Evolutionary conservation across 2,888 invertebrate genomes (phyloP), one percentile per base, ranked within the genome.

Genomic region (Helleia helle): DNA sequence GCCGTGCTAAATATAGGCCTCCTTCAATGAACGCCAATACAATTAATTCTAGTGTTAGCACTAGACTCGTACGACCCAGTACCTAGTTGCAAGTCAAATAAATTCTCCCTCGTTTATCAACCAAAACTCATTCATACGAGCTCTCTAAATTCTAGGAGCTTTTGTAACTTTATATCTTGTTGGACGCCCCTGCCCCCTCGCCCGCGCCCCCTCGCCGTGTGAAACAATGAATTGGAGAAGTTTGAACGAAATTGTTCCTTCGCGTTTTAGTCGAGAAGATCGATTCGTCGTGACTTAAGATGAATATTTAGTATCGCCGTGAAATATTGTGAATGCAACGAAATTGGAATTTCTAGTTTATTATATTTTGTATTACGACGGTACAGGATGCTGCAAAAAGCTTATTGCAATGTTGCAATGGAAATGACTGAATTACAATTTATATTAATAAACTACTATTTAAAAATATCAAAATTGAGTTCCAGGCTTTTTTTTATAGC

Each of bases 141-240:
- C 18, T 26, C 14, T 34, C 9, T n/a, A 37, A 27, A 13, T 29
- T 15, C 6, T 29, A 15, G 14, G 28, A 42, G 40, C 40, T 31
- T 42, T 40, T 42, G 39, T 24, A 27, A 39, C 44, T 40, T 37
- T 40, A 39, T 37, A 41, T 44, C 41, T 44, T 42, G 18, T 42
- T 28, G 18, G 11, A 38, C 17, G 31, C 30, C 17, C 55, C 55
- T 48, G 8, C 6, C 6, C 5, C 5, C 18, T 18, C 3, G 5
- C 18, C 22, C 8, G 22, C 22, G 2, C 22, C 7, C 22, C 8
- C 7, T 22, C 22, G 22, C 18, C 4, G 44, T 53, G 50, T 62
- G 56, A 29, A 17, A 44, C 44, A 44, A 41, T 34, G 38, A 38
- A 41, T 41, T n/a, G 27, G 6, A 25, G 38, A 36, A 42, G 44